Evolutionary conservation across 2,888 invertebrate species (phyloP), one percentile per base, ranked within the genome.

Genomic region (Chelonus formosanus): DNA sequence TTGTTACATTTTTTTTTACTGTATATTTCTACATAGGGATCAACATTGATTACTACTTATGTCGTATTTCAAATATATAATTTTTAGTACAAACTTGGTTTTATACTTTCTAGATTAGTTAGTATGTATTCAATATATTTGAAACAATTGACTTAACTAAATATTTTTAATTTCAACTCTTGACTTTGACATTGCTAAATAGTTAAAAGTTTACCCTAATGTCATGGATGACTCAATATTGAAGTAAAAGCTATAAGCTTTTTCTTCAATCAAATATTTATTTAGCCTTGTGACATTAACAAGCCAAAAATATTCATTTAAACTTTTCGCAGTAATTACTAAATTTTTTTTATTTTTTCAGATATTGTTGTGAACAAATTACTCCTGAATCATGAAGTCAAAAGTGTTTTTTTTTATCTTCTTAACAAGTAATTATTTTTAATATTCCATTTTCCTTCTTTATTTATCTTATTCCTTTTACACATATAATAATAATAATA

Each of bases 1-100:
- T 67, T 73, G 71, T 72, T 70, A 69, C 70, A 64, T 67, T 70
- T 68, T 69, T 66, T 57, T 44, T 67, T 65, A 67, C 70, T 67
- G 10, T 44, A 55, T 20, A 20, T 20, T 2, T 2, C 20, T 20
- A 20, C 20, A 20, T 20, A 20, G 20, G 20, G 20, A 20, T 20
- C 20, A 20, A 20, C 20, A 20, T 20, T 20, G 20, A 20, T 20
- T 20, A 20, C 20, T 20, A 20, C 20, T 20, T 20, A 20, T 20
- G 20, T 20, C 20, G 20, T 20, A 20, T 20, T 20, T 20, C 20
- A 20, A 20, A 20, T 20, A 20, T 20, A 20, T 20, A 20, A 20
- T 20, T 20, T 20, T 20, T 20, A 20, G 2, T 20, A 20, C 2
- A 20, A 20, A 20, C 20, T 20, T 20, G 20, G 20, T 20, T 20